Evolutionary conservation across 2,113 vertebrate species (phyloP), one percentile per base, ranked within the genome.

Genomic region (Formicarius rufipectus): DNA sequence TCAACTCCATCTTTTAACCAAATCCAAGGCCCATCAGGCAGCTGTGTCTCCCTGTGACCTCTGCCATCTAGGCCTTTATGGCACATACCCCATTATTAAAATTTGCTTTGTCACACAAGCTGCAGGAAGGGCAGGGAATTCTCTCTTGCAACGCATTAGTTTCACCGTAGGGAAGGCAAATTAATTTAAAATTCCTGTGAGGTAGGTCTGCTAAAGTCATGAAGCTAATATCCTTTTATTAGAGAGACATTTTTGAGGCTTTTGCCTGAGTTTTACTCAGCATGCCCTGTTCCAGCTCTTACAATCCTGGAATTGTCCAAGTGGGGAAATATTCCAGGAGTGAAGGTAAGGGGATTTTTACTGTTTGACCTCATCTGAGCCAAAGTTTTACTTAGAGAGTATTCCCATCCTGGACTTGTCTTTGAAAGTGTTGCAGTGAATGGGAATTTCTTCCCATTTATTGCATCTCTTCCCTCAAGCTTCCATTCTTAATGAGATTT

Each of bases 401-500:
- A 88, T 90, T 85, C 28, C 72, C 59, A 64, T 91, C 24, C 67
- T 88, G 86, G 33, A 42, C 47, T 67, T 52, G 35, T 55, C 35
- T 80, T 81, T 85, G 39, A 67, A 91, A 90, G 13, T 74, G 35
- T 58, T 81, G 35, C 68, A 47, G 22, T 59, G 47, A 95, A 55
- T 2, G 2, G 35, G 52, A 80, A 77, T 81, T 95, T 87, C 45
- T 90, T 37, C 33, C 33, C 33, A 42, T 74, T 92, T 86, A 35
- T 72, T 88, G 42, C 47, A 60, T 56, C 5, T 13, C 42, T 90
- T 83, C 20, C 42, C 42, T 74, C 35, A 56, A 73, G 55, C 50
- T 94, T 96, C 75, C 59, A 63, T 91, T 93, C 79, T 92, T 93
- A 95, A 85, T 89, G 59, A 91, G 55, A 84, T 89, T 88, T 95